A percentile compares a stretch with the other conserved stretches of the same genome.
These are phyloP conservation scores for Rhingia campestris DNA, from an alignment of 2,888 invertebrate genomes.

Conservation along the genomic window DNA sequence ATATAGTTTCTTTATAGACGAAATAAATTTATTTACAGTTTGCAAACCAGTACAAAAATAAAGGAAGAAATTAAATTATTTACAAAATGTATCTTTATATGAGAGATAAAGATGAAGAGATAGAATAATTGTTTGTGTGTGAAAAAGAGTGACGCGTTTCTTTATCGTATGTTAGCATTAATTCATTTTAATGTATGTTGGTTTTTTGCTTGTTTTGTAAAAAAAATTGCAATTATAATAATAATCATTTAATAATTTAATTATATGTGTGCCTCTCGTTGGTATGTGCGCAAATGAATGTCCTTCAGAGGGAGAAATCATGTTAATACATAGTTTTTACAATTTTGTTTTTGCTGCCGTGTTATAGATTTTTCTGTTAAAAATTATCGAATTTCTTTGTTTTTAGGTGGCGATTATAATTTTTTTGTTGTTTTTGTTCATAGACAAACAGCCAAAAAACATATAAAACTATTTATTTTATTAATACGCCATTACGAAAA, in stretches of 20 bases:
- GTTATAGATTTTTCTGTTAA: constrained; percentile 29
- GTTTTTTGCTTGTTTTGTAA: neutral
- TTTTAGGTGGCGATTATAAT: constrained; percentile 34
- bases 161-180: constrained; percentile 15
- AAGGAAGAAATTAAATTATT: constrained; percentile 44
- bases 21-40: constrained; percentile 62
- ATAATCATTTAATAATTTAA: constrained; percentile 50
- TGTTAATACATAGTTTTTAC: constrained; percentile 49
- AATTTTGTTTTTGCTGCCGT: constrained; percentile 29
- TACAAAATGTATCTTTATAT: constrained; percentile 38
- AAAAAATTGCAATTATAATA: constrained; percentile 65
- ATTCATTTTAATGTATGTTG: constrained; percentile 19
- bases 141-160: constrained; percentile 32
- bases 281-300: constrained; percentile 71
- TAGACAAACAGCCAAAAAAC: constrained; percentile 37
- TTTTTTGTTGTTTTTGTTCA: constrained; percentile 3
- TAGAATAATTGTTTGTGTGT: constrained; percentile 26
- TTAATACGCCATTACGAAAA: constrained; percentile 48
- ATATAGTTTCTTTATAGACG: neutral
- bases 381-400: constrained; percentile 48
- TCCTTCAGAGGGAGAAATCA: constrained; percentile 36
- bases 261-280: constrained; percentile 68
- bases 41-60: constrained; percentile 16
- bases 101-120: constrained; percentile 12
- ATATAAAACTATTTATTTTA: constrained; percentile 29